Conservation (phyloP, 2,797 vertebrate genomes). For the Typhlichthys subterraneus region DNA sequence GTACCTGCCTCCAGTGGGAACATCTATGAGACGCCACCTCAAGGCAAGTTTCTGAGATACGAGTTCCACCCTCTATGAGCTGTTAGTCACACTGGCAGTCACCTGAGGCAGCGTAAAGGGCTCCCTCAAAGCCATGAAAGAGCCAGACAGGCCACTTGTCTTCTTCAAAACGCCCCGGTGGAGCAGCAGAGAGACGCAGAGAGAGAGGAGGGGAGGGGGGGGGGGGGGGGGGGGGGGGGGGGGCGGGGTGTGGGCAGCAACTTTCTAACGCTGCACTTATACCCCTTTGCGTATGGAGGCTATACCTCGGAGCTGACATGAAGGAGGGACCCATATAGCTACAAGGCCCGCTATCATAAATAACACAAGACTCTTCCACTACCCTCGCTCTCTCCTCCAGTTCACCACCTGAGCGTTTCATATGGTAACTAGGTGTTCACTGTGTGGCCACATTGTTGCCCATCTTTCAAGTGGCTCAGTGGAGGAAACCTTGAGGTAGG, state of each 20-base stretch:
- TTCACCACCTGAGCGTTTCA: slow-evolving; percentile 80
- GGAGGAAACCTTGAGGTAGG: slow-evolving; percentile 82
- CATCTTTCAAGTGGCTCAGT: slow-evolving; percentile 82
- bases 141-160: slow-evolving; percentile 58
- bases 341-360: slow-evolving; percentile 82
- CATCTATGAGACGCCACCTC: slow-evolving; percentile 66
- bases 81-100: slow-evolving; percentile 77
- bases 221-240: too few species aligned
- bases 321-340: slow-evolving; percentile 76
- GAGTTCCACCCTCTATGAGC: slow-evolving; percentile 71
- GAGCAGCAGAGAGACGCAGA: slow-evolving; percentile 59
- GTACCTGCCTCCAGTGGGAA: slow-evolving; percentile 59
- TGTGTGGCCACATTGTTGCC: slow-evolving; percentile 82
- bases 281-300: slow-evolving; percentile 72
- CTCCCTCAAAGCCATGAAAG: slow-evolving; percentile 75
- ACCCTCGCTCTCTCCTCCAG: slow-evolving; percentile 67
- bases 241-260: slow-evolving; percentile 6
- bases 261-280: slow-evolving; percentile 70
- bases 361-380: slow-evolving; percentile 78
- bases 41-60: slow-evolving; percentile 71
- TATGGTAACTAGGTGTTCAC: slow-evolving; percentile 86
- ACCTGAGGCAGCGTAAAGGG: slow-evolving; percentile 74
- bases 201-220: slow-evolving; percentile 6
- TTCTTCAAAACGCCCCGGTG: slow-evolving; percentile 68
- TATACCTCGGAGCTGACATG: slow-evolving; percentile 74